Evolutionary conservation across 1,140 invertebrate genomes (phyloP), one percentile per base, ranked within the genome.

Genomic region (Pygmarrhopalites habei): DNA sequence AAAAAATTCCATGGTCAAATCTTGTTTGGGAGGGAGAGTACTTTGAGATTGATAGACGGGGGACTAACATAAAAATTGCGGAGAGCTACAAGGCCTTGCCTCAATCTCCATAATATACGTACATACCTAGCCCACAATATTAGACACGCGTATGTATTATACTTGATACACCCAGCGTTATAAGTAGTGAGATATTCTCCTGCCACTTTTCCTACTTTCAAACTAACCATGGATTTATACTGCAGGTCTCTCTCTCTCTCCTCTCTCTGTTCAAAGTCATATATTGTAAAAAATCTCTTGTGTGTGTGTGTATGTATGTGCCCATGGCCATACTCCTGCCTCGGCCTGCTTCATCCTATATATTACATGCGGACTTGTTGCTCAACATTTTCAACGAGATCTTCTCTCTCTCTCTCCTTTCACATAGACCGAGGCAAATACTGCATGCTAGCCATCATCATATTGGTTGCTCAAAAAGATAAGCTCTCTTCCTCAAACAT

Each of bases 1-100:
- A n/a, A n/a, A n/a, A 52, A 52, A 52, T 52, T 26, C 49, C 49
- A 52, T 52, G 49, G 49, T 52, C 49, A 52, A 29, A 52, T 52
- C 25, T 52, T 52, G 49, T 52, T 52, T 52, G 49, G 14, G 49
- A 52, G 49, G 25, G 49, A 26, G 14, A 52, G 32, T 5, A 35
- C 23, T 28, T 21, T 28, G 25, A n/a, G 49, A 52, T 52, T 52
- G 49, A 52, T 52, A 26, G 49, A 52, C 49, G 49, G 49, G 39
- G 49, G 49, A 52, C 23, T 52, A 15, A 52, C 49, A 52, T 52
- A 52, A 52, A 52, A 52, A 52, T 52, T 52, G 49, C 49, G 49
- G 49, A 29, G 49, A 21, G 4, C 10, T 52, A 52, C 49, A 52
- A 52, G 49, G 49, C 25, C 49, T 52, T 47, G 4, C 19, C 32